Base-by-base conservation (phyloP, 1,140 invertebrate species). In the Trichoplusia ni region DNA sequence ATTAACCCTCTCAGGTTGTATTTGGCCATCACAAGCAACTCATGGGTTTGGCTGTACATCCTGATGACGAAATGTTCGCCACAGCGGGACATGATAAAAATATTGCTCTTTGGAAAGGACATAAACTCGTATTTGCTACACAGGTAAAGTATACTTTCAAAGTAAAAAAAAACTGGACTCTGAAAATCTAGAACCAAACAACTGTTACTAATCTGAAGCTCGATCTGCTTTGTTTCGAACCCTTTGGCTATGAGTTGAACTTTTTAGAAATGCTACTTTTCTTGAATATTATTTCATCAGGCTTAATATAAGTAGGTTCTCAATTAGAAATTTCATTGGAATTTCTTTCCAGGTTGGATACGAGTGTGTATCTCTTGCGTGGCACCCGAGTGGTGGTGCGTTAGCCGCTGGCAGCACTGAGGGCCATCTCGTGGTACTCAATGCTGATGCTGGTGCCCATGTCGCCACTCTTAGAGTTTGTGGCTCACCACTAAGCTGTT, bases 51-150 rank as follows among this genome's bases (percentile, higher is more conserved):
- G 96, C 97, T 3, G 95, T 95, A 1, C 97, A 98, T 91, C 97
- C 97, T 0, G 95, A 96, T 75, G 96, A 98, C 75, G 96, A 97
- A 82, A 93, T 97, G 67, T 98, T 98, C 82, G 95, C 97, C 4
- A 98, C 97, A 8, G 97, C 97, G 23, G 97, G 97, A 0, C 95
- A 97, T 69, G 98, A 99, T 87, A 97, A 97, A 81, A 95, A 96
- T 71, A 95, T 98, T 33, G 96, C 96, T 9, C 92, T 97, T 5
- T 98, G 97, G 97, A 94, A 95, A 38, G 94, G 95, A 53, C 96
- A 97, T 79, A 96, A 95, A 87, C 90, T 98, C 0, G 90, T 97
- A 14, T 98, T 97, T 95, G 96, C 94, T 44, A 95, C 95, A n/a
- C 95, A 97, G 91, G 96, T 97, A 77, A 60, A n/a, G n/a, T 7